Percentiles rank a stretch among this genome's conserved stretches.
phyloP scores from a whole-genome alignment of 2,888 invertebrate genomes.

The Meganola albula region DNA sequence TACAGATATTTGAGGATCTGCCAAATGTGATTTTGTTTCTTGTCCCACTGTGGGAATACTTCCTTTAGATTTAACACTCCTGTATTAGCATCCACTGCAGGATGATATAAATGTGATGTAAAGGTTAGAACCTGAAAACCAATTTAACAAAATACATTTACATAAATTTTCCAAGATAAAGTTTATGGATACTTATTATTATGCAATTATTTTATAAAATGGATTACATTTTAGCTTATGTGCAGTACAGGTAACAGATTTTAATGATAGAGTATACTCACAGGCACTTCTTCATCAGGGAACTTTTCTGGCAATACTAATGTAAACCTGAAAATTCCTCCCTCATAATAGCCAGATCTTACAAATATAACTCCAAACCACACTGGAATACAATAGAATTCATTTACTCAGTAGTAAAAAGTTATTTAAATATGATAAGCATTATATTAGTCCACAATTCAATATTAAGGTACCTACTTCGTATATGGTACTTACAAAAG shows the following conservation, averaged over 20 bases:
- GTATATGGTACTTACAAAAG: constrained; percentile 82
- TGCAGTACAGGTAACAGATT: too few relatives aligned
- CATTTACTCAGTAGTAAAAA: too few relatives aligned
- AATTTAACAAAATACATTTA: background rate
- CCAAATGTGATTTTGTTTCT: constrained; percentile 90
- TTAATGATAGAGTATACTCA: too few relatives aligned
- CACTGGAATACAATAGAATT: constrained; percentile 74
- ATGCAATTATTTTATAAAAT: too few relatives aligned
- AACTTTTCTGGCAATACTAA: constrained; percentile 91
- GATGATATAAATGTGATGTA: constrained; percentile 91
- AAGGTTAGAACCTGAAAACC: constrained; percentile 85
- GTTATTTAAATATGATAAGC: background rate
- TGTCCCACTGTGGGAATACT: constrained; percentile 92
- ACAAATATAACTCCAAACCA: constrained; percentile 96
- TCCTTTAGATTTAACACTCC: constrained; percentile 86
- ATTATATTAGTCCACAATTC: background rate
- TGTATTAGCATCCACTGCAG: constrained; percentile 86
- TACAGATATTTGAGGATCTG: constrained; percentile 91
- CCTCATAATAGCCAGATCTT: constrained; percentile 91
- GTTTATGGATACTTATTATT: too few relatives aligned
- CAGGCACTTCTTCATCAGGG: constrained; percentile 90
- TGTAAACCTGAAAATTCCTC: constrained; percentile 93
- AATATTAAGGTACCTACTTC: background rate
- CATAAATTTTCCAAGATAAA: too few relatives aligned
- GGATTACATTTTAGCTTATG: too few relatives aligned